Percentiles rank a stretch among this genome's conserved stretches.
These are phyloP conservation scores for Oreochromis aureus DNA, from an alignment of 2,113 vertebrate genomes.

Conservation along the genomic window DNA sequence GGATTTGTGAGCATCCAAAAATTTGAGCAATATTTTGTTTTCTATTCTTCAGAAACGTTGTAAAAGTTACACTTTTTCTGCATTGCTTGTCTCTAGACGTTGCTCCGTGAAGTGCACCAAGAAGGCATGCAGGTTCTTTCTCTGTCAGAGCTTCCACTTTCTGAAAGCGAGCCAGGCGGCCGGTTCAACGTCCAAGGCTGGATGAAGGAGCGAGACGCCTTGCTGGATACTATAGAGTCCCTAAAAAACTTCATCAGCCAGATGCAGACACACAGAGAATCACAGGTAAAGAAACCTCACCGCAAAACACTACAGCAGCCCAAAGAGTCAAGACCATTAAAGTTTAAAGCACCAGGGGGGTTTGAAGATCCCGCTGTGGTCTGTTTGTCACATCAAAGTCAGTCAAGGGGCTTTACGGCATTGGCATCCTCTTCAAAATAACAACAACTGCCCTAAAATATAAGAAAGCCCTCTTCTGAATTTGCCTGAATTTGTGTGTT, in stretches of 20 bases:
- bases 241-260: slow-evolving; percentile 82
- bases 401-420: neutral
- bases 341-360: neutral
- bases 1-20: neutral
- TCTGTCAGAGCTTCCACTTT: slow-evolving; percentile 78
- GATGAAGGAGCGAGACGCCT: slow-evolving; percentile 80
- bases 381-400: neutral
- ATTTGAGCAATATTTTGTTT: neutral
- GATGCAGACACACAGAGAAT: slow-evolving; percentile 75
- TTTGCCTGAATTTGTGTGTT: neutral
- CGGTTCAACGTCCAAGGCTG: slow-evolving; percentile 66
- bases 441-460: neutral
- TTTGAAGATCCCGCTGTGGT: neutral
- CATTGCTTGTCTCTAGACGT: slow-evolving; percentile 66
- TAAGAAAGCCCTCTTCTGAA: neutral
- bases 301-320: neutral
- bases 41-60: neutral
- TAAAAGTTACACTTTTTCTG: neutral
- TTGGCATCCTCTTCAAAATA: neutral
- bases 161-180: slow-evolving; percentile 66
- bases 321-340: neutral
- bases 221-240: slow-evolving; percentile 81
- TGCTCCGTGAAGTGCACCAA: slow-evolving; percentile 89
- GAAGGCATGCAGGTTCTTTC: slow-evolving; percentile 93
- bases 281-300: slow-evolving; percentile 70